Evolutionary conservation across 2,113 vertebrate species (phyloP).

Genomic region (Ondatra zibethicus): DNA sequence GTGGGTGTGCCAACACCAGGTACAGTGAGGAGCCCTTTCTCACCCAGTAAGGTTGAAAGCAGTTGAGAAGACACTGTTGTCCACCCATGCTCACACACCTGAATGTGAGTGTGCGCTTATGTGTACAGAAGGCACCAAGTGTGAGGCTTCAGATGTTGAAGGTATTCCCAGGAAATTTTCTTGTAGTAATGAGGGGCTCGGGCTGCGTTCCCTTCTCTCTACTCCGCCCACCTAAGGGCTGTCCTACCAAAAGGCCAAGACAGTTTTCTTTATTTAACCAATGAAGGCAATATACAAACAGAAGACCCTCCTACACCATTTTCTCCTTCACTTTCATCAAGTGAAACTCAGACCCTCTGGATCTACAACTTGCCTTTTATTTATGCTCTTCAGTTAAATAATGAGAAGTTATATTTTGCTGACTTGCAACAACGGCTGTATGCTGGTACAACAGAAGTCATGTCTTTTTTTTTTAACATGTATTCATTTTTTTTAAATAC

Average conservation of each 20-base stretch:
- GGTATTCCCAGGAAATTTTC: background rate
- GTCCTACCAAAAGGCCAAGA: too few species aligned
- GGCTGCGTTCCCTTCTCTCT: too few species aligned
- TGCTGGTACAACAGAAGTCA: background rate
- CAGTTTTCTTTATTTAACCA: too few species aligned
- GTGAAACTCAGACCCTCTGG: background rate
- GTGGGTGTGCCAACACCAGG: background rate
- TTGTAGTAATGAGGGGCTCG: too few species aligned
- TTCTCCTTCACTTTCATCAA: background rate
- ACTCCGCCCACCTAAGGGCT: too few species aligned
- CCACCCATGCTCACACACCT: background rate
- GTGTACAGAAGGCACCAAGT: background rate
- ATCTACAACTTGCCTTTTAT: background rate
- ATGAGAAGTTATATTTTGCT: background rate
- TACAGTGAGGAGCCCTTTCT: background rate
- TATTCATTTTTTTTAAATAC: slow-evolving; percentile 15
- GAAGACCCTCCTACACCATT: too few species aligned
- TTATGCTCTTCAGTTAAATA: background rate
- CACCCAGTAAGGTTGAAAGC: background rate
- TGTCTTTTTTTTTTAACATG: background rate
- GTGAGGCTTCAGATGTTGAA: background rate
- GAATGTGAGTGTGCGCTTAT: too few species aligned
- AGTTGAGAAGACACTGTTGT: background rate
- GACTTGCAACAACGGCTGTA: background rate
- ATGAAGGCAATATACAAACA: too few species aligned